phyloP scores from a whole-genome alignment of 2,888 invertebrate genomes.

The Azorinus chamasolen region DNA sequence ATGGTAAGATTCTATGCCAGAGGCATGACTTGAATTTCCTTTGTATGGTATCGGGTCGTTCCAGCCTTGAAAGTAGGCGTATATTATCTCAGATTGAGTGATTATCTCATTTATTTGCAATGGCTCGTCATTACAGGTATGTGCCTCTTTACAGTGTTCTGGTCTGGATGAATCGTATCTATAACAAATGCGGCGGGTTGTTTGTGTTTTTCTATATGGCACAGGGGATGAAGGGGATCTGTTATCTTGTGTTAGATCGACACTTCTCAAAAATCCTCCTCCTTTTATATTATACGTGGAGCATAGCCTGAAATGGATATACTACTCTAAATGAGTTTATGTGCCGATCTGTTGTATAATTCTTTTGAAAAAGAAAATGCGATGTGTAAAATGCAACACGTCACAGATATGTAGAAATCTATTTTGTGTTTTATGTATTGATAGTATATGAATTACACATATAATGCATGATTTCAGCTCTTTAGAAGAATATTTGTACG shows the following conservation, averaged over 20 bases:
- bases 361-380: too few relatives aligned
- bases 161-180: slow-evolving; percentile 2
- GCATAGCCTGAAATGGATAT: slow-evolving; percentile 29
- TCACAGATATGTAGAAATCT: too few relatives aligned
- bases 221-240: background rate
- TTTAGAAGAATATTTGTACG: too few relatives aligned
- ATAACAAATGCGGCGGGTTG: slow-evolving; percentile 18
- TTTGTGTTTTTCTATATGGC: slow-evolving; percentile 18
- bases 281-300: slow-evolving; percentile 11
- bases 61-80: slow-evolving; percentile 9
- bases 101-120: background rate
- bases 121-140: background rate
- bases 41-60: slow-evolving; percentile 6
- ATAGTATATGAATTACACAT: too few relatives aligned
- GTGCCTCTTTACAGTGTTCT: background rate
- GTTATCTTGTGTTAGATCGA: background rate
- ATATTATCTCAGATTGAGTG: background rate
- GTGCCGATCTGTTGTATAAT: too few relatives aligned
- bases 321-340: too few relatives aligned
- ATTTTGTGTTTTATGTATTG: too few relatives aligned
- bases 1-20: slow-evolving; percentile 13
- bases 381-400: too few relatives aligned
- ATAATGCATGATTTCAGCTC: too few relatives aligned
- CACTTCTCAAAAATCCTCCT: slow-evolving; percentile 9
- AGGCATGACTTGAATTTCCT: background rate